phyloP scores from a whole-genome alignment of 2,888 invertebrate genomes.

The Leucoptera coffeella region DNA sequence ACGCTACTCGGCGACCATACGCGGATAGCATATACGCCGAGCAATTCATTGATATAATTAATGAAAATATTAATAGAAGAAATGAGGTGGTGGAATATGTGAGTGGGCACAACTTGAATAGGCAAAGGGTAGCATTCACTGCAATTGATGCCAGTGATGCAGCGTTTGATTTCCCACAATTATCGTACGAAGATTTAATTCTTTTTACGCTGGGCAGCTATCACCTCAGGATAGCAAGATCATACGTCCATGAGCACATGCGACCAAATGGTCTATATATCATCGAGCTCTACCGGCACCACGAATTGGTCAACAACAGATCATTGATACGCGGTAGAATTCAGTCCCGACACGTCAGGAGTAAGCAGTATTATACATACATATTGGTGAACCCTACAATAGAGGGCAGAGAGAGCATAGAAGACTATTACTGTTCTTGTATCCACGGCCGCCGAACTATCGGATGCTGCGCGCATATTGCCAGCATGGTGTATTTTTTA shows the following conservation, averaged over 20 bases:
- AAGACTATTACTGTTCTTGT: no score
- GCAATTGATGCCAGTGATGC: conserved; percentile 1
- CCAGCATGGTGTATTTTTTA: no score
- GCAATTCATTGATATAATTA: conserved; percentile 5
- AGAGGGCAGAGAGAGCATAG: no score
- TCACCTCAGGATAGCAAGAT: conserved; percentile 3
- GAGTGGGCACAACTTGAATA: conserved; percentile 6
- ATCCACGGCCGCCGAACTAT: no score
- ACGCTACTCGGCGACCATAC: conserved; percentile 5
- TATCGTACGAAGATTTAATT: conserved; percentile 3
- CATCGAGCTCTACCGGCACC: neutral
- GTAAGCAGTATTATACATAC: no score
- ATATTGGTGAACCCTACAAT: no score
- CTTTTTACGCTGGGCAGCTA: conserved; percentile 3
- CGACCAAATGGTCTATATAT: conserved; percentile 1
- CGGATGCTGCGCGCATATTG: no score
- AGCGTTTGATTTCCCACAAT: conserved; percentile 3
- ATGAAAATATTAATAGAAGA: conserved; percentile 3
- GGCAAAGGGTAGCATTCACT: conserved; percentile 3
- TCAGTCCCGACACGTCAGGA: no score
- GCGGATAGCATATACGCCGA: conserved; percentile 5
- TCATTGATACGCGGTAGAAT: neutral
- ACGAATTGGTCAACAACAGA: neutral
- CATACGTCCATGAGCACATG: conserved; percentile 2
- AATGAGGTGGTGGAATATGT: conserved; percentile 6